A percentile compares a stretch with the other conserved stretches of the same genome.
Conservation (phyloP, 2,888 invertebrate genomes). For the Calameuta pallipes region DNA sequence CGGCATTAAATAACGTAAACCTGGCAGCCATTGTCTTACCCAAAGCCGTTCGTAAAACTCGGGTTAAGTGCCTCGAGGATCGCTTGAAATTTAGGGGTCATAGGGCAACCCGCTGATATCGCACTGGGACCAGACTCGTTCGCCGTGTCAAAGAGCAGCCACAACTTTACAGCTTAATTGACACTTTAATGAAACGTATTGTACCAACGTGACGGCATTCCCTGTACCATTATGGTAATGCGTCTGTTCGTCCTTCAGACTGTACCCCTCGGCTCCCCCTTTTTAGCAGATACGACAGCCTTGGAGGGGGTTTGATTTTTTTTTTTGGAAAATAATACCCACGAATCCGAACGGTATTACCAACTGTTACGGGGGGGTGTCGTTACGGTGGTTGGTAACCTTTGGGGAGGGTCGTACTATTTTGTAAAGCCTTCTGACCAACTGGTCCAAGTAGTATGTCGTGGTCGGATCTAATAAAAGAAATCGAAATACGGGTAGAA, state of each 20-base stretch:
- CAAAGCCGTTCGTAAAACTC: constrained; percentile 62
- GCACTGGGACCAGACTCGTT: background rate
- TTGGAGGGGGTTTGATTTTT: too few species aligned
- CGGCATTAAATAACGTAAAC: constrained; percentile 52
- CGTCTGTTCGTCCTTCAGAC: background rate
- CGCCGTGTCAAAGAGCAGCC: background rate
- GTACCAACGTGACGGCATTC: too few species aligned
- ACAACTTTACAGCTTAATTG: too few species aligned
- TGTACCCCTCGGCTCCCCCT: too few species aligned
- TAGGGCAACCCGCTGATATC: background rate
- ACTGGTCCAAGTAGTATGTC: constrained; percentile 52
- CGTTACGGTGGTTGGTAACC: too few species aligned
- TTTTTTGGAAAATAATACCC: too few species aligned
- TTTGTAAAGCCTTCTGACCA: background rate
- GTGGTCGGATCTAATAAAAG: constrained; percentile 49
- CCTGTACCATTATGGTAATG: too few species aligned
- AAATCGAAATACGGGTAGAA: constrained; percentile 53
- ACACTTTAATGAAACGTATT: too few species aligned
- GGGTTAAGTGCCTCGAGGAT: constrained; percentile 40
- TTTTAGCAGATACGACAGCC: too few species aligned
- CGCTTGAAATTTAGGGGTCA: constrained; percentile 11
- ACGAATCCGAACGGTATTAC: too few species aligned
- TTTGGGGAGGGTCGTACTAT: too few species aligned
- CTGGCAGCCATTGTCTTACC: constrained; percentile 57
- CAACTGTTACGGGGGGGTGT: too few species aligned